These are phyloP conservation scores for Sinodicranocentrus sp. DNA, from an alignment of 2,888 invertebrate genomes.

Conservation along the genomic window DNA sequence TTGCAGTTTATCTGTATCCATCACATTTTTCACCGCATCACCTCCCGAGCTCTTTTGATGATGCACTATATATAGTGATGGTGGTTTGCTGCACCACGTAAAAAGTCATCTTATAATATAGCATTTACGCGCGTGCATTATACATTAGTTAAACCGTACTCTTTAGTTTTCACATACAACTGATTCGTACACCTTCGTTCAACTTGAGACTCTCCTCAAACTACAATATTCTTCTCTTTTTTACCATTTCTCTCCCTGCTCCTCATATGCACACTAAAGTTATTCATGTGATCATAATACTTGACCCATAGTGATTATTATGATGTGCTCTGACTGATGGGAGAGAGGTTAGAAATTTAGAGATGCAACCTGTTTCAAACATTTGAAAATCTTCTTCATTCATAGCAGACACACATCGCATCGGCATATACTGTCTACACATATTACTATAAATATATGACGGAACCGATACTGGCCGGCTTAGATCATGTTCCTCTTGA, in stretches of 20 bases:
- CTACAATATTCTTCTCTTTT: conserved; percentile 17
- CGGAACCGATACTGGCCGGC: background rate
- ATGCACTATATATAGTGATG: conserved; percentile 21
- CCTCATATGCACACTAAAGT: conserved; percentile 38
- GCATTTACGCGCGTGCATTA: background rate
- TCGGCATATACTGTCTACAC: too few species aligned
- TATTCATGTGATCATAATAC: conserved; percentile 63
- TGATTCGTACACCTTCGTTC: background rate
- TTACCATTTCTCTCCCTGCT: background rate
- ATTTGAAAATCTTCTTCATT: conserved; percentile 36
- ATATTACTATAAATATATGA: background rate
- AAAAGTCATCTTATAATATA: background rate
- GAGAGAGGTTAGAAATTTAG: conserved; percentile 47
- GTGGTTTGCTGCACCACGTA: background rate
- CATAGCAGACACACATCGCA: conserved; percentile 5
- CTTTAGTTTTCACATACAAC: conserved; percentile 1
- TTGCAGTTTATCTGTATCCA: conserved; percentile 21
- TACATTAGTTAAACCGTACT: conserved; percentile 11
- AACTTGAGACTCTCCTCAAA: conserved; percentile 3
- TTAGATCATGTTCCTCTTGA: too few species aligned
- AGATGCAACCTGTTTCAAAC: conserved; percentile 47
- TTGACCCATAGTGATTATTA: conserved; percentile 63
- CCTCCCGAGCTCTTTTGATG: conserved; percentile 9
- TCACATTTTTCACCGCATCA: conserved; percentile 50
- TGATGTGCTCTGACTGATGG: conserved; percentile 64